Percentiles rank a stretch among this genome's conserved stretches.
phyloP scores from a whole-genome alignment of 2,113 vertebrate species.

The Planiliza haematocheilus region DNA sequence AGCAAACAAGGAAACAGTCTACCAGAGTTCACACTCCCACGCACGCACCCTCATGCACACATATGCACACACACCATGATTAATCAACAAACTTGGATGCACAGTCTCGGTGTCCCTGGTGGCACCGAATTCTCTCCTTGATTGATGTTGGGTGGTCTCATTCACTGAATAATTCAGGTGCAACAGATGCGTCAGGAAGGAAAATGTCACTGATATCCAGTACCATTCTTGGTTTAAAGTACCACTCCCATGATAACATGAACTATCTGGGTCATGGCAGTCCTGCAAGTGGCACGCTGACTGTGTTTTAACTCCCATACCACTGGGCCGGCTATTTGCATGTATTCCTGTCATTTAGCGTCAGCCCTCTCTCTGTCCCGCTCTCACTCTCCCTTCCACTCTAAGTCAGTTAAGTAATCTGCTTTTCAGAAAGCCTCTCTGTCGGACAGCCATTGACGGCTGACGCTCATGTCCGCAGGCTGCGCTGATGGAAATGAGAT shows the following conservation, averaged over 20 bases:
- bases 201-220: constrained; percentile 77
- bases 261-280: constrained; percentile 78
- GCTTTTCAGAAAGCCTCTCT: constrained; percentile 61
- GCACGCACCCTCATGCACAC: background rate
- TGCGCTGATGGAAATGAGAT: constrained; percentile 36
- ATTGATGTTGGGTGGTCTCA: constrained; percentile 71
- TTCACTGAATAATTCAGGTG: constrained; percentile 81
- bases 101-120: constrained; percentile 40
- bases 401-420: constrained; percentile 52
- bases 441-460: constrained; percentile 44
- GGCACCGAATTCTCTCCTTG: constrained; percentile 55
- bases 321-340: constrained; percentile 64
- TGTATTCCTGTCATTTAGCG: constrained; percentile 61
- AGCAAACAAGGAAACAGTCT: constrained; percentile 37
- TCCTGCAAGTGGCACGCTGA: constrained; percentile 62
- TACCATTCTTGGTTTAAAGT: constrained; percentile 62
- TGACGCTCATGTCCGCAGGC: constrained; percentile 32
- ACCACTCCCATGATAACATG: constrained; percentile 63
- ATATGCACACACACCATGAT: constrained; percentile 30
- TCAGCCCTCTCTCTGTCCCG: constrained; percentile 17
- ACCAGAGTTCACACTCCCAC: constrained; percentile 19
- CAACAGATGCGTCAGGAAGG: constrained; percentile 74
- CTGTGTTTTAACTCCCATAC: constrained; percentile 63
- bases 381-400: constrained; percentile 18
- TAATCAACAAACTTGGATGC: constrained; percentile 50